These are phyloP conservation scores for Gryllus bimaculatus DNA, from an alignment of 1,140 invertebrate species.

Conservation along the genomic window DNA sequence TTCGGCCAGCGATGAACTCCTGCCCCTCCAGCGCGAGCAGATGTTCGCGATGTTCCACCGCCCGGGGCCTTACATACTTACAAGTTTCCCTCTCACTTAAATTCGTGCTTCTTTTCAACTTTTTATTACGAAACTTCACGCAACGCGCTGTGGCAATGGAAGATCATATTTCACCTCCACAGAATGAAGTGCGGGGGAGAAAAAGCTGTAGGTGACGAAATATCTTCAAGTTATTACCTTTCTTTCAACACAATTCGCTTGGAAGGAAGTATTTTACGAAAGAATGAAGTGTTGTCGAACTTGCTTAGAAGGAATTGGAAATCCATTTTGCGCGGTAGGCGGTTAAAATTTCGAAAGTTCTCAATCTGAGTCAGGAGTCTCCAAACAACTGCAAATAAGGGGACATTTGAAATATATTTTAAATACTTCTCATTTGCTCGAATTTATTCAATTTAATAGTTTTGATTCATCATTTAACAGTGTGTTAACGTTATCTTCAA, in stretches of 20 bases:
- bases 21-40: not conserved
- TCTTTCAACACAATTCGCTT: not conserved
- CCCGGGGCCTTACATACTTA: not conserved
- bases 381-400: too few species aligned
- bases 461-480: too few species aligned
- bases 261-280: not conserved
- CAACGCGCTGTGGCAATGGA: not conserved
- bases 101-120: not conserved
- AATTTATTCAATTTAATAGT: too few species aligned
- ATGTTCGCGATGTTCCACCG: not conserved
- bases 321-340: too few species aligned
- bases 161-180: not conserved
- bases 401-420: too few species aligned
- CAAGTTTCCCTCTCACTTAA: not conserved
- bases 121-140: not conserved
- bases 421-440: too few species aligned
- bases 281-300: not conserved
- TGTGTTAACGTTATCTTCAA: too few species aligned
- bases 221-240: not conserved
- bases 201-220: not conserved
- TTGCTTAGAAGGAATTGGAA: too few species aligned
- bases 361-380: too few species aligned
- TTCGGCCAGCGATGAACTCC: not conserved
- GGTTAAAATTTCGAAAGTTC: too few species aligned
- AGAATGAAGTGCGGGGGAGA: not conserved